Conservation (phyloP, 2,888 invertebrate genomes). For the Osedax frankpressi region DNA sequence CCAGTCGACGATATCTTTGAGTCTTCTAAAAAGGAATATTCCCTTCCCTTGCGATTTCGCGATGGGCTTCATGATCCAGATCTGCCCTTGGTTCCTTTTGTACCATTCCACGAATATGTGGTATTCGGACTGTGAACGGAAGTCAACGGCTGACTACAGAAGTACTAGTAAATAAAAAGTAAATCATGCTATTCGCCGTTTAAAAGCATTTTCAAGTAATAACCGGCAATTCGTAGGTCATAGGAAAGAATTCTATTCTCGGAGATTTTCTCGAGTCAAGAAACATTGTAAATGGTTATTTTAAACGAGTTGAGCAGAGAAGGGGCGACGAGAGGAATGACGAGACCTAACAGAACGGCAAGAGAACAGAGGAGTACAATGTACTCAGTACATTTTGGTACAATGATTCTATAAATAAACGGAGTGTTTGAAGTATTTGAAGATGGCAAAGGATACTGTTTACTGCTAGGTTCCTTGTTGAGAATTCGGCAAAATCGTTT, state of each 20-base stretch:
- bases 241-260: constrained; percentile 51
- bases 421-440: too few relatives aligned
- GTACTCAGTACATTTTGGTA: too few relatives aligned
- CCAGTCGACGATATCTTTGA: constrained; percentile 51
- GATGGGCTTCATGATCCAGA: constrained; percentile 58
- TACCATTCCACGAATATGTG: constrained; percentile 55
- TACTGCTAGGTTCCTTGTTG: constrained; percentile 43
- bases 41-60: constrained; percentile 54
- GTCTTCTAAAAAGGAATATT: constrained; percentile 54
- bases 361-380: too few relatives aligned
- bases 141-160: background rate
- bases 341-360: too few relatives aligned
- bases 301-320: too few relatives aligned
- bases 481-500: constrained; percentile 47
- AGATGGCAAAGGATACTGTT: too few relatives aligned
- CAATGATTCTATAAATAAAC: too few relatives aligned
- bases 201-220: constrained; percentile 26
- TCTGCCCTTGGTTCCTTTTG: constrained; percentile 50
- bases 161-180: too few relatives aligned
- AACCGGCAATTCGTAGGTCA: constrained; percentile 55
- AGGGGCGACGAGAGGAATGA: too few relatives aligned
- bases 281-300: too few relatives aligned
- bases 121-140: constrained; percentile 50
- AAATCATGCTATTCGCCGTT: too few relatives aligned
- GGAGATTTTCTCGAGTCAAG: too few relatives aligned